A percentile compares a stretch with the other conserved stretches of the same genome.
Evolutionary conservation across 2,113 vertebrate species (phyloP).

Genomic region (Epinephelus moara): DNA sequence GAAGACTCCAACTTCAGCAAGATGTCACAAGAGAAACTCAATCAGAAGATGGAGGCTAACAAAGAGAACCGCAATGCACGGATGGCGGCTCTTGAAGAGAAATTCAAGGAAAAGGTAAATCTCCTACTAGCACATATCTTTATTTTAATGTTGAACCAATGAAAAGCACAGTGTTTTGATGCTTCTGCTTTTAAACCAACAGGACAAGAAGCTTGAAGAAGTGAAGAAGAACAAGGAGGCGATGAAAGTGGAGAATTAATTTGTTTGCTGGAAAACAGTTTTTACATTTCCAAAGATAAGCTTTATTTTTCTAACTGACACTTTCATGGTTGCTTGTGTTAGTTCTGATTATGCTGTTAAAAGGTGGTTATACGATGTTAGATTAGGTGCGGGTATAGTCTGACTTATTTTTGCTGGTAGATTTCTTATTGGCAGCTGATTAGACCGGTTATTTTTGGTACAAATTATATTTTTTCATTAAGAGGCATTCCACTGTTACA

Average conservation of each 20-base stretch:
- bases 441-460: slow-evolving; percentile 15
- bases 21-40: slow-evolving; percentile 94
- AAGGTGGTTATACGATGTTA: slow-evolving; percentile 58
- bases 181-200: slow-evolving; percentile 24
- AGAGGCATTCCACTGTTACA: slow-evolving; percentile 1
- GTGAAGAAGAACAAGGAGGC: slow-evolving; percentile 95
- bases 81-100: slow-evolving; percentile 94
- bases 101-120: slow-evolving; percentile 94
- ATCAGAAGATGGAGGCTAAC: slow-evolving; percentile 96
- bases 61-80: slow-evolving; percentile 95
- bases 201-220: slow-evolving; percentile 98
- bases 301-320: slow-evolving; percentile 67
- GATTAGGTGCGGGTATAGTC: not conserved
- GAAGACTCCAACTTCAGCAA: slow-evolving; percentile 97
- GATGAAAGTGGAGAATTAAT: slow-evolving; percentile 87
- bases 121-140: not conserved
- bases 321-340: slow-evolving; percentile 30
- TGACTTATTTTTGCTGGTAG: slow-evolving; percentile 1
- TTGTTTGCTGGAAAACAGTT: slow-evolving; percentile 53
- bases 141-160: not conserved
- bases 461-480: slow-evolving; percentile 32
- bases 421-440: slow-evolving; percentile 66
- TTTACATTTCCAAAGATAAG: slow-evolving; percentile 89
- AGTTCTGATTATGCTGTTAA: slow-evolving; percentile 82
- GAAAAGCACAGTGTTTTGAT: not conserved